A percentile compares a stretch with the other conserved stretches of the same genome.
Evolutionary conservation across 2,888 invertebrate species (phyloP).

Genomic region (Thymelicus acteon): DNA sequence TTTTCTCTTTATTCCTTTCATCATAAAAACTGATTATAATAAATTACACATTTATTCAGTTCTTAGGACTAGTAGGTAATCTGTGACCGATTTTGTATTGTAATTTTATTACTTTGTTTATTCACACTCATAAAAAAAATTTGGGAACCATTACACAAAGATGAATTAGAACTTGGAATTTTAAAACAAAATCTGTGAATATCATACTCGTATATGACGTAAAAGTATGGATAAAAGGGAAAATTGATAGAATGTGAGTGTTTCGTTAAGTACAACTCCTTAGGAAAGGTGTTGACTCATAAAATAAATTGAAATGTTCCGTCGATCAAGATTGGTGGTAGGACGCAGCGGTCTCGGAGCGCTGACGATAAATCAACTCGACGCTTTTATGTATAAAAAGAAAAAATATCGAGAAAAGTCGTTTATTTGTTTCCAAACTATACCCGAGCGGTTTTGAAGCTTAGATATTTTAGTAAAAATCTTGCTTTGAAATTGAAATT

Average conservation of each 20-base stretch:
- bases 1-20: too few relatives aligned
- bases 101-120: too few relatives aligned
- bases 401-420: constrained; percentile 68
- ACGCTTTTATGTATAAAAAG: constrained; percentile 76
- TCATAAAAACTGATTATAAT: too few relatives aligned
- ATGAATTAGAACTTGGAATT: too few relatives aligned
- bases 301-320: constrained; percentile 80
- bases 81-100: too few relatives aligned
- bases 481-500: constrained; percentile 72
- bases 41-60: too few relatives aligned
- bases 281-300: constrained; percentile 73
- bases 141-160: too few relatives aligned
- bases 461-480: constrained; percentile 72
- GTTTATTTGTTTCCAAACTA: constrained; percentile 83
- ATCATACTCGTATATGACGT: not conserved
- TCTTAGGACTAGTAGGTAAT: too few relatives aligned
- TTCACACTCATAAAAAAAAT: too few relatives aligned
- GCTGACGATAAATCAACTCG: constrained; percentile 78
- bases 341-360: constrained; percentile 66
- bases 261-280: constrained; percentile 42
- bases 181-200: not conserved
- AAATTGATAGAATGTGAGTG: constrained; percentile 40
- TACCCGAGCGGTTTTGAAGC: constrained; percentile 67
- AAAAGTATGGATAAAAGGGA: constrained; percentile 12
- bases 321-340: constrained; percentile 77